These are phyloP conservation scores for Ptyas mucosa DNA, from an alignment of 2,113 vertebrate species.

Conservation along the genomic window DNA sequence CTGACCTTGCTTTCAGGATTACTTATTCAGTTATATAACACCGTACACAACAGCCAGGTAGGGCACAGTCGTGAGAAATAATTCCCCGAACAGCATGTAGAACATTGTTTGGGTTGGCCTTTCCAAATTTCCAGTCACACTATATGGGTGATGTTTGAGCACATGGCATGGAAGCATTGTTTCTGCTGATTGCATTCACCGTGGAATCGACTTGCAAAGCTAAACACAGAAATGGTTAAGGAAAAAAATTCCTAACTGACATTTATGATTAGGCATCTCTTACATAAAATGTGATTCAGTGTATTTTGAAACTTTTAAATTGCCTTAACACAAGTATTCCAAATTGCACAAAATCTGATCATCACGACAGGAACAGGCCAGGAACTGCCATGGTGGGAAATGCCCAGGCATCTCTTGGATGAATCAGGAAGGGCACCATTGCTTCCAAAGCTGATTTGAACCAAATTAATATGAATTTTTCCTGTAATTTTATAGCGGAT, in stretches of 20 bases:
- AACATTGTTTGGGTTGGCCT: neutral
- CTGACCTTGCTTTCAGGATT: slow-evolving; percentile 16
- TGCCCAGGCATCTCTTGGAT: neutral
- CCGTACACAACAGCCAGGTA: neutral
- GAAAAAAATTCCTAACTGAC: neutral
- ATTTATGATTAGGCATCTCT: neutral
- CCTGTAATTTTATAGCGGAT: neutral
- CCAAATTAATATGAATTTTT: neutral
- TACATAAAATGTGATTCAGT: neutral
- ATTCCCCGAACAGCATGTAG: slow-evolving; percentile 13
- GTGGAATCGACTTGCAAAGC: neutral
- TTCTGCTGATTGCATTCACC: neutral
- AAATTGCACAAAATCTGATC: neutral
- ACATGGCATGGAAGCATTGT: neutral
- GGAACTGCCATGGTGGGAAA: neutral
- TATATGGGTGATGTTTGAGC: neutral
- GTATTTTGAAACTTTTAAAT: neutral
- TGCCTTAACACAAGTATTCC: neutral
- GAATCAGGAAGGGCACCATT: neutral
- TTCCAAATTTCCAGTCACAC: neutral
- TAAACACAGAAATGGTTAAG: neutral
- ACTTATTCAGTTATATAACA: slow-evolving; percentile 1
- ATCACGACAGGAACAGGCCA: neutral
- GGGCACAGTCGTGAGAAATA: neutral
- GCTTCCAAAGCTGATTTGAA: neutral